These are phyloP conservation scores for Malurus cyaneus DNA, from an alignment of 2,113 vertebrate genomes.

Conservation along the genomic window DNA sequence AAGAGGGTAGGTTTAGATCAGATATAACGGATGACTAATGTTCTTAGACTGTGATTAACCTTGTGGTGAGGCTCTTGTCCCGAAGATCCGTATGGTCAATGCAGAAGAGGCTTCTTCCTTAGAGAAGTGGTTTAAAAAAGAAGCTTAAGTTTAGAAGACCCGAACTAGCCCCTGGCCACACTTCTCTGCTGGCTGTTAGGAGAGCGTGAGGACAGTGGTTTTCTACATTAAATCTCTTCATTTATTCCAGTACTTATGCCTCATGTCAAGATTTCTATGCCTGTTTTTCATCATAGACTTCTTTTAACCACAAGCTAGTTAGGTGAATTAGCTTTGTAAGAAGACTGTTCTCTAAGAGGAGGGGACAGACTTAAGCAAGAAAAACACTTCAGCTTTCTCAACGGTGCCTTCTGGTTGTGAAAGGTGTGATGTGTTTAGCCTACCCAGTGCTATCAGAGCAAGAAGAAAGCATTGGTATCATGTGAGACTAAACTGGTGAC, in stretches of 20 bases:
- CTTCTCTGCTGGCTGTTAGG: not conserved
- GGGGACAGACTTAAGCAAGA: not conserved
- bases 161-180: not conserved
- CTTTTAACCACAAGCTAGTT: not conserved
- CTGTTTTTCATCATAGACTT: not conserved
- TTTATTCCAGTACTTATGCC: not conserved
- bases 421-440: not conserved
- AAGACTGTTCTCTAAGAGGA: not conserved
- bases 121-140: not conserved
- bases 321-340: not conserved
- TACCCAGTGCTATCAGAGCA: not conserved
- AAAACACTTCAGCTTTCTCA: not conserved
- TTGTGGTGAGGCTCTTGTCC: not conserved
- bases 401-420: not conserved
- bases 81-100: not conserved
- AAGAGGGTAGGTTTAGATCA: not conserved
- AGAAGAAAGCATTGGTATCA: not conserved
- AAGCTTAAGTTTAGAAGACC: not conserved
- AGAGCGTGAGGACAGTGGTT: not conserved
- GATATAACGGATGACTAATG: not conserved
- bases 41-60: not conserved
- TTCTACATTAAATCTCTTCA: not conserved
- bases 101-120: not conserved
- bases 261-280: not conserved
- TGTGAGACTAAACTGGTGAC: not conserved